Conservation (phyloP, 2,113 vertebrate species). For the Rhynchomys soricoides region DNA sequence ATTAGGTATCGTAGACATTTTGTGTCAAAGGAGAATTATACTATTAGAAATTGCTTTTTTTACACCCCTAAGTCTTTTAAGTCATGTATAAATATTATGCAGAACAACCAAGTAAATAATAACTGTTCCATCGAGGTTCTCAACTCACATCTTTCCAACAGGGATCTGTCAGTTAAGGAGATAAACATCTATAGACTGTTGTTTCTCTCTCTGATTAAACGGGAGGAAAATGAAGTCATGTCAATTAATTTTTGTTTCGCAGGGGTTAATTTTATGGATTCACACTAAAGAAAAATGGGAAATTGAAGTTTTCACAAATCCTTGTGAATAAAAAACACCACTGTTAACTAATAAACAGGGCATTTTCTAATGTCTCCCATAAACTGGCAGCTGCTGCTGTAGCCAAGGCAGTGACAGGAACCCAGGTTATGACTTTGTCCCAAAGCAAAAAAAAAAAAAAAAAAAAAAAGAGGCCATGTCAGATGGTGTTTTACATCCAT, state of each 20-base stretch:
- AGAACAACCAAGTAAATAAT: not conserved
- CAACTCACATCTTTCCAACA: not conserved
- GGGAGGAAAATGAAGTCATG: slow-evolving; percentile 56
- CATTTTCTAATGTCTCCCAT: slow-evolving; percentile 77
- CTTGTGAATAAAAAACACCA: slow-evolving; percentile 19
- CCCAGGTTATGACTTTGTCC: not conserved
- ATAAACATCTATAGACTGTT: not conserved
- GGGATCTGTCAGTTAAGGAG: slow-evolving; percentile 57
- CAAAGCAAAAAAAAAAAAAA: slow-evolving; percentile 22
- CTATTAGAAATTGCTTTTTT: not conserved
- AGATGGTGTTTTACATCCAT: slow-evolving; percentile 62
- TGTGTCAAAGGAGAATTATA: slow-evolving; percentile 78
- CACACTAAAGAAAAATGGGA: not conserved
- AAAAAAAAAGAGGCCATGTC: slow-evolving; percentile 9
- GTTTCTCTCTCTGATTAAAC: not conserved
- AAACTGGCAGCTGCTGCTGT: slow-evolving; percentile 82
- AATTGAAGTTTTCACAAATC: slow-evolving; percentile 52
- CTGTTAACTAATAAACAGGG: slow-evolving; percentile 77
- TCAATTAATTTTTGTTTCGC: slow-evolving; percentile 51
- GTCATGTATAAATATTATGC: not conserved
- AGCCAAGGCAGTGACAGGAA: slow-evolving; percentile 39
- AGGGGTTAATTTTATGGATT: slow-evolving; percentile 40
- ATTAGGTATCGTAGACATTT: slow-evolving; percentile 66
- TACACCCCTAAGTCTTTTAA: slow-evolving; percentile 4
- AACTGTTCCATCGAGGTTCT: not conserved